These are phyloP conservation scores for Antrozous pallidus DNA, from an alignment of 2,797 vertebrate species.

Conservation along the genomic window DNA sequence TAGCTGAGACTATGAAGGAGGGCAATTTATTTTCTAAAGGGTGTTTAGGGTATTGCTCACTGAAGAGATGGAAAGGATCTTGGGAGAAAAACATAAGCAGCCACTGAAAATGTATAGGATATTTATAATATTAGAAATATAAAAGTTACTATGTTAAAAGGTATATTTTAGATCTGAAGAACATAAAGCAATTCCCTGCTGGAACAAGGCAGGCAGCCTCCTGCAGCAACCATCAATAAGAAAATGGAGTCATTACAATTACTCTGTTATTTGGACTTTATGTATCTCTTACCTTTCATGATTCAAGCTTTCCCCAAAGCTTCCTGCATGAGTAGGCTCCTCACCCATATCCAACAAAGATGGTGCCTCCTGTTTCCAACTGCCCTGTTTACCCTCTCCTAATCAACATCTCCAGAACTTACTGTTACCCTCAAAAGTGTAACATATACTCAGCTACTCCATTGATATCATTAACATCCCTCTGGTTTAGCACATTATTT, in stretches of 20 bases:
- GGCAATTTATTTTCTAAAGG: background rate
- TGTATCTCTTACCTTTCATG: background rate
- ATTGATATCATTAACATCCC: background rate
- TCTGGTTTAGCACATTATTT: background rate
- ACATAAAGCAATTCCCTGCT: background rate
- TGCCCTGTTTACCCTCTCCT: background rate
- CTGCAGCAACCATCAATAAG: background rate
- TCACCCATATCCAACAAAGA: background rate
- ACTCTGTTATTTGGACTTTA: background rate
- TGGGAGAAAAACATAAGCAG: background rate
- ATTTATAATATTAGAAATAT: background rate
- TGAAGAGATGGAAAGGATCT: background rate
- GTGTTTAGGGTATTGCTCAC: background rate
- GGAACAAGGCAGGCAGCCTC: background rate
- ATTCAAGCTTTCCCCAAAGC: background rate
- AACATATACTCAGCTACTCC: background rate
- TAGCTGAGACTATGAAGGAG: background rate
- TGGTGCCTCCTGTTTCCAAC: background rate
- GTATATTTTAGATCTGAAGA: background rate
- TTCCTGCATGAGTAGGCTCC: background rate
- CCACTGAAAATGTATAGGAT: background rate
- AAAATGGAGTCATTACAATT: background rate
- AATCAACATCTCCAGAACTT: background rate
- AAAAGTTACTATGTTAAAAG: background rate
- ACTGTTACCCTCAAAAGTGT: background rate